phyloP scores from a whole-genome alignment of 1,140 invertebrate genomes.

The Acromyrmex heyeri region DNA sequence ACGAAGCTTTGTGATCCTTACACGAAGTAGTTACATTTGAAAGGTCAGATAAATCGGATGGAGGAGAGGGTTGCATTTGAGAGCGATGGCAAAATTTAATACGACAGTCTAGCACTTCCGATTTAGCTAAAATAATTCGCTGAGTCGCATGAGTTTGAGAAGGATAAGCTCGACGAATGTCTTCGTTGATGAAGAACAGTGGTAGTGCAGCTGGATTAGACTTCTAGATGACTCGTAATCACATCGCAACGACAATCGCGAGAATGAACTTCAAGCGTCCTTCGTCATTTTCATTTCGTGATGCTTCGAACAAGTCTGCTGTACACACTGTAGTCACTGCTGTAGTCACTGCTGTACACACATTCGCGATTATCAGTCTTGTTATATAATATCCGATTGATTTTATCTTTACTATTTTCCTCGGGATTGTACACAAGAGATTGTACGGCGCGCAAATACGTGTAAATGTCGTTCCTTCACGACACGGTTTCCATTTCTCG shows the following conservation, averaged over 20 bases:
- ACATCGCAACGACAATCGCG: conserved; percentile 1
- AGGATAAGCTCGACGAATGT: conserved; percentile 34
- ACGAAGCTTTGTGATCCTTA: conserved; percentile 3
- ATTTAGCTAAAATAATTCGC: conserved; percentile 52
- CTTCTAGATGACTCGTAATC: conserved; percentile 27
- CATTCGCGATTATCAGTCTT: conserved; percentile 17
- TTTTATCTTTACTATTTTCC: conserved; percentile 17
- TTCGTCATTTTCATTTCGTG: conserved; percentile 13
- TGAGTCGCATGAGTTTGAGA: conserved; percentile 25
- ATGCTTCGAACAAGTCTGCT: not conserved
- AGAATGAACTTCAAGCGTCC: not conserved
- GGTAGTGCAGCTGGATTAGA: not conserved
- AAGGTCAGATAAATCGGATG: conserved; percentile 26
- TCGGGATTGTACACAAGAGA: not conserved
- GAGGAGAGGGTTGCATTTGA: not conserved
- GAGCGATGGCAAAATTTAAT: conserved; percentile 40
- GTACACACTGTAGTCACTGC: no score
- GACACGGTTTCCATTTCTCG: conserved; percentile 29
- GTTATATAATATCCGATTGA: not conserved
- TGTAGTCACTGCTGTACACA: no score
- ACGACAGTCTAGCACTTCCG: not conserved
- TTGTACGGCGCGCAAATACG: conserved; percentile 28
- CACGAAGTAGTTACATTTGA: not conserved
- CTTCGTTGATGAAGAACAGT: conserved; percentile 13
- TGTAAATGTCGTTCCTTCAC: conserved; percentile 52